These are phyloP conservation scores for Agrilus cyanescens DNA, from an alignment of 2,888 invertebrate species.

Conservation along the genomic window DNA sequence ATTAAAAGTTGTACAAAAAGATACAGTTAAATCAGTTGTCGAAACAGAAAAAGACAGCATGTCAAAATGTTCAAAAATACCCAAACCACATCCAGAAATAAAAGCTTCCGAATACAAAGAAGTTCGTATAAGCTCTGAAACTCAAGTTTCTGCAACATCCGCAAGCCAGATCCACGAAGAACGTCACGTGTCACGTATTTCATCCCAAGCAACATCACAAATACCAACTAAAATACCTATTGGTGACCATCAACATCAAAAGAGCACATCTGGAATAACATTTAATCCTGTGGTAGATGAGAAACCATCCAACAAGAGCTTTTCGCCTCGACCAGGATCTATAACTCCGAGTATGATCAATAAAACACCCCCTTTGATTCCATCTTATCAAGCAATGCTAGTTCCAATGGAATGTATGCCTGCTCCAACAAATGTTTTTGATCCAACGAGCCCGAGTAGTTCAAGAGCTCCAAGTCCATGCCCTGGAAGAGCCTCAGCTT, in stretches of 20 bases:
- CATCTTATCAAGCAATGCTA: constrained; percentile 67
- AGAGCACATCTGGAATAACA: constrained; percentile 34
- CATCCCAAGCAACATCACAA: too few relatives aligned
- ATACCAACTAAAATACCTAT: too few relatives aligned
- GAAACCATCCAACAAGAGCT: constrained; percentile 32
- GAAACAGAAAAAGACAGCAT: too few relatives aligned
- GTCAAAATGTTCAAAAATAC: too few relatives aligned
- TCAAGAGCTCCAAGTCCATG: constrained; percentile 57
- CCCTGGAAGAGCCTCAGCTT: constrained; percentile 28
- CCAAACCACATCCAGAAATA: too few relatives aligned
- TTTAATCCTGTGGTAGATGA: constrained; percentile 55
- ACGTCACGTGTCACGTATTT: too few relatives aligned
- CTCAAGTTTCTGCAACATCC: too few relatives aligned
- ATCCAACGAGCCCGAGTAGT: constrained; percentile 45
- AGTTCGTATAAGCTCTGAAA: too few relatives aligned
- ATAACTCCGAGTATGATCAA: constrained; percentile 61
- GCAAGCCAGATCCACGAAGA: too few relatives aligned
- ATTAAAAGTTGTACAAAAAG: too few relatives aligned
- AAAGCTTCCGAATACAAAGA: too few relatives aligned
- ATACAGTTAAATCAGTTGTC: too few relatives aligned
- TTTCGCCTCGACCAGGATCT: constrained; percentile 45
- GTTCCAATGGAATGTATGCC: constrained; percentile 55
- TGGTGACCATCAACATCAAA: constrained; percentile 6
- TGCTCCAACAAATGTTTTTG: constrained; percentile 45
- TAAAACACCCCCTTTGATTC: constrained; percentile 63